Conservation (phyloP, 2,888 invertebrate species). For the Chaetoderma sp. region DNA sequence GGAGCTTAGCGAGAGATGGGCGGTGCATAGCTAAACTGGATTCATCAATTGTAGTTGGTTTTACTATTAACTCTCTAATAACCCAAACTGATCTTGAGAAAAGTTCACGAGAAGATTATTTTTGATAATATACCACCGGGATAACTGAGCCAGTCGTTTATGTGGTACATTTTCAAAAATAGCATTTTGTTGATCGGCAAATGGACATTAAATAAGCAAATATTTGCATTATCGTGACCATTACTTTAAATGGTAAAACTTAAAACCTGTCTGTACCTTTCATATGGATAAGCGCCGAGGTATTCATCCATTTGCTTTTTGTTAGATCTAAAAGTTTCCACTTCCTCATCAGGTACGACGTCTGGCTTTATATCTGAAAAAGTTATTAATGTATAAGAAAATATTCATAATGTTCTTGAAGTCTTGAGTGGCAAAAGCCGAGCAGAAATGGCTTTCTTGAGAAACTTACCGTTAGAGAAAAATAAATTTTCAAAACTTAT, state of each 20-base stretch:
- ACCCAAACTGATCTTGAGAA: too few species aligned
- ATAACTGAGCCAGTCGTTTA: too few species aligned
- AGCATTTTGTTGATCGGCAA: neutral
- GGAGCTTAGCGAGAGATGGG: too few species aligned
- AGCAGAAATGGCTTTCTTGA: too few species aligned
- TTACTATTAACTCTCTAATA: too few species aligned
- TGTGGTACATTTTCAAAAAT: neutral
- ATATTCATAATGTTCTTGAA: neutral
- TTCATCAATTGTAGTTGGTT: too few species aligned
- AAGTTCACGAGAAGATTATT: too few species aligned
- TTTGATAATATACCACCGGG: too few species aligned
- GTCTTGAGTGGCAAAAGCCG: too few species aligned
- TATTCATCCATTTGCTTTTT: slow-evolving; percentile 80
- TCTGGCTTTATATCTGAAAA: slow-evolving; percentile 50
- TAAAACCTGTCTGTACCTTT: slow-evolving; percentile 66
- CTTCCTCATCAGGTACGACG: slow-evolving; percentile 77
- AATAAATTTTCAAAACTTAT: too few species aligned
- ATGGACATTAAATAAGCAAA: neutral
- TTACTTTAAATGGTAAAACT: neutral
- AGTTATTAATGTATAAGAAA: slow-evolving; percentile 1
- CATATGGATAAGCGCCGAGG: slow-evolving; percentile 92
- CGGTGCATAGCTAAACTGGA: too few species aligned
- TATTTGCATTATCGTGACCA: neutral
- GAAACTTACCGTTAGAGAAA: too few species aligned
- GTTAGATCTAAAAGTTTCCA: slow-evolving; percentile 77